Base-by-base conservation (phyloP, 1,140 invertebrate genomes). In the Chironomus striatipennis region DNA sequence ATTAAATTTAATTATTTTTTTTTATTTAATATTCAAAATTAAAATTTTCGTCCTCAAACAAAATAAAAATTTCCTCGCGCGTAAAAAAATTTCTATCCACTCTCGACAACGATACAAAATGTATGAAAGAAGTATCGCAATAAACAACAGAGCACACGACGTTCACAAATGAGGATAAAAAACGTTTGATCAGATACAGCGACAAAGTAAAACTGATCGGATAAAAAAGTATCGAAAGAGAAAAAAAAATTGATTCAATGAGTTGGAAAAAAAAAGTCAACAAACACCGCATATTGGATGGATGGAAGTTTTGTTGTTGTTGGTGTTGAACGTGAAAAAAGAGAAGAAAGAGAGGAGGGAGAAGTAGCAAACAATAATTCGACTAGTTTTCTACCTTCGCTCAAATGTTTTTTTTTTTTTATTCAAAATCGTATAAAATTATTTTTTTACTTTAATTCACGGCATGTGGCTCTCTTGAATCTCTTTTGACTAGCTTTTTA, bases 131-230 rank as follows among this genome's bases (percentile, higher is more conserved):
- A 34, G 24, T 34, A 34, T 34, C 24, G 24, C 24, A 34, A 34
- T 34, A 34, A 34, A 34, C 24, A 12, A n/a, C 8, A 12, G n/a
- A 12, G 47, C 47, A n/a, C 47, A 57, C 47, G 47, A 57, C 24
- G 24, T 34, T 34, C 24, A 34, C 24, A 34, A 34, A 34, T 34
- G 47, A 57, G 12, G 24, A 57, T 12, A 57, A 57, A 57, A 57
- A 57, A 70, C 65, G 65, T 70, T 70, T 21, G 65, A 70, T 70
- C 65, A 70, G n/a, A 70, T 70, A 70, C 65, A 70, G 65, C 65
- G 65, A 70, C 65, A 70, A 70, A 70, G 18, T 70, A 70, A 70
- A 70, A 70, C 65, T 70, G 65, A 70, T 70, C 65, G 65, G 65
- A 70, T 70, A 70, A 18, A 70, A 57, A 57, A 70, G 17, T 70